phyloP scores from a whole-genome alignment of 2,888 invertebrate species.

The Pseudococcus longispinus region DNA sequence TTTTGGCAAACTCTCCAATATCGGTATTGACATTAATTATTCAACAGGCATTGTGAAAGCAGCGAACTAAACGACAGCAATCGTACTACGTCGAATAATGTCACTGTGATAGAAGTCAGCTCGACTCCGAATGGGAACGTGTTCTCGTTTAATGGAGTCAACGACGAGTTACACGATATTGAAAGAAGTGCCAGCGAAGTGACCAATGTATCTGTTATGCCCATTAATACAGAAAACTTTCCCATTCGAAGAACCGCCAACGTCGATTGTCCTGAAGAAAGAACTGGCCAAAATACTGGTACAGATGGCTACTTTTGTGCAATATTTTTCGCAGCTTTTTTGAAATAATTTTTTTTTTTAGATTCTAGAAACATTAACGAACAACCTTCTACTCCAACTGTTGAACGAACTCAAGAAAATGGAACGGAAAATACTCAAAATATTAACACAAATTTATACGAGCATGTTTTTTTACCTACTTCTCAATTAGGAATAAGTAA shows the following conservation, averaged over 20 bases:
- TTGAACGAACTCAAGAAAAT: background rate
- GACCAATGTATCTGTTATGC: conserved; percentile 48
- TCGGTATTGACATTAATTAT: background rate
- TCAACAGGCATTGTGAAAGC: conserved; percentile 28
- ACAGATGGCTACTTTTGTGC: background rate
- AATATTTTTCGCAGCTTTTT: background rate
- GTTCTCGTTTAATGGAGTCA: conserved; percentile 39
- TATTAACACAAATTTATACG: conserved; percentile 51
- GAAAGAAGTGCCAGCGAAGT: conserved; percentile 19
- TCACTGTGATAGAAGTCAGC: conserved; percentile 61
- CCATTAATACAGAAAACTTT: conserved; percentile 36
- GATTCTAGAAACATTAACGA: background rate
- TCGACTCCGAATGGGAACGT: conserved; percentile 37
- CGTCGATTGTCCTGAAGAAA: conserved; percentile 20
- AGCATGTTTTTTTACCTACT: conserved; percentile 50
- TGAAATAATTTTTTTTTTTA: background rate
- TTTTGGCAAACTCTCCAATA: background rate
- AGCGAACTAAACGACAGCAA: background rate
- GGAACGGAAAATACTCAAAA: conserved; percentile 3
- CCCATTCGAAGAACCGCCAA: background rate
- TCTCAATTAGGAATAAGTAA: background rate
- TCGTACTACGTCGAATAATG: conserved; percentile 58
- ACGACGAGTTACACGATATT: background rate
- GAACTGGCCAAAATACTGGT: conserved; percentile 6
- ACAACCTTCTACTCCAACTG: background rate